These are phyloP conservation scores for Anagrus nilaparvatae DNA, from an alignment of 1,140 invertebrate species.

Conservation along the genomic window DNA sequence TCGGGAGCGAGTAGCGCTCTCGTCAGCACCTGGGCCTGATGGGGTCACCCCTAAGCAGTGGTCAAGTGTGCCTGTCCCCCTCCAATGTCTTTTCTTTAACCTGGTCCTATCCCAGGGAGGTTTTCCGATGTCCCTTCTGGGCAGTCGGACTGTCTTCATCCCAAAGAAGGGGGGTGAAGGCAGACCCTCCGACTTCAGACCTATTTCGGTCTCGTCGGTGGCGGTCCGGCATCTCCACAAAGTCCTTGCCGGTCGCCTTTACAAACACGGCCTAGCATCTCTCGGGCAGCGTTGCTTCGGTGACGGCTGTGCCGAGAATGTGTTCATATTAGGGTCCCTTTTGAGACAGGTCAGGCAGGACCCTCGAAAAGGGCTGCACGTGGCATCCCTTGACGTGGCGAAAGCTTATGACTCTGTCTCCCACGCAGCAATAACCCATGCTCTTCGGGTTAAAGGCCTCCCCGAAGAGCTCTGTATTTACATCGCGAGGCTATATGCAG, in stretches of 20 bases:
- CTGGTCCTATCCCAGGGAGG: constrained; percentile 8
- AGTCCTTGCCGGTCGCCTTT: constrained; percentile 20
- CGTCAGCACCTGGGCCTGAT: constrained; percentile 12
- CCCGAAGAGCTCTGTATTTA: constrained; percentile 5
- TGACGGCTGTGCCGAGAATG: too few relatives aligned
- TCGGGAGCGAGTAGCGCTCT: background rate
- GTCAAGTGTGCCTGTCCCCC: background rate
- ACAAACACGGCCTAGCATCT: background rate
- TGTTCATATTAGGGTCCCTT: too few relatives aligned
- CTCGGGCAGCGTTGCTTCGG: too few relatives aligned
- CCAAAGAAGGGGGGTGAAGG: constrained; percentile 20
- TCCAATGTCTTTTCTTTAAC: constrained; percentile 1
- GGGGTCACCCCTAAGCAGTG: constrained; percentile 7
- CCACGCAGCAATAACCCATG: too few relatives aligned
- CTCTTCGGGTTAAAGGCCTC: constrained; percentile 17
- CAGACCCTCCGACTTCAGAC: constrained; percentile 23
- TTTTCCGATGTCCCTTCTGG: too few relatives aligned
- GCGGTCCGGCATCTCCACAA: constrained; percentile 25
- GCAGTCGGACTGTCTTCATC: too few relatives aligned
- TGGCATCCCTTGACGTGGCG: constrained; percentile 15
- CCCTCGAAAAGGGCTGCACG: too few relatives aligned
- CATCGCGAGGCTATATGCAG: constrained; percentile 6
- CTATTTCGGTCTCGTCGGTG: constrained; percentile 31
- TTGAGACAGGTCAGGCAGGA: too few relatives aligned
- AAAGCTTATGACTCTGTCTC: too few relatives aligned